Evolutionary conservation across 2,888 invertebrate species (phyloP).

Genomic region (Beris chalybata): DNA sequence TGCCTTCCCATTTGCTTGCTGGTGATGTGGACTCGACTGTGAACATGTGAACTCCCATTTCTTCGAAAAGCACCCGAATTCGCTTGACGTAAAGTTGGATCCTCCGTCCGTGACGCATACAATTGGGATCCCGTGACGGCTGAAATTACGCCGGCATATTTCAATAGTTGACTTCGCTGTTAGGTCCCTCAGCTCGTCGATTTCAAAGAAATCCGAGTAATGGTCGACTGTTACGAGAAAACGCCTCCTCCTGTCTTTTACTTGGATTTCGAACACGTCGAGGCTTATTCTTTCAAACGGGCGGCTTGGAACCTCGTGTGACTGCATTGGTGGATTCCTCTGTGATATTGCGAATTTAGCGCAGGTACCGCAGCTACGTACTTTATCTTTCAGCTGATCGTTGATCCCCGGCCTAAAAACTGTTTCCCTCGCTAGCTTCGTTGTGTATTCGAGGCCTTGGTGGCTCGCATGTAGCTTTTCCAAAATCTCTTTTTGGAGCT

Average conservation of each 20-base stretch:
- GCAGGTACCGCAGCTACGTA: neutral
- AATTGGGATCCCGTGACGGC: too few relatives aligned
- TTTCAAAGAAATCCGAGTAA: neutral
- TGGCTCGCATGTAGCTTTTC: constrained; percentile 19
- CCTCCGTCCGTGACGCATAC: too few relatives aligned
- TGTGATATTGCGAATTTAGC: neutral
- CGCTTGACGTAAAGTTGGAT: too few relatives aligned
- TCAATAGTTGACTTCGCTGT: neutral
- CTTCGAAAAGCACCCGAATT: too few relatives aligned
- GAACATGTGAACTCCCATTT: too few relatives aligned
- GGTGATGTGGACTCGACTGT: constrained; percentile 1
- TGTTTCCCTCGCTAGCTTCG: constrained; percentile 23
- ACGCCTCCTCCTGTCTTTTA: neutral
- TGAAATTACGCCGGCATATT: neutral
- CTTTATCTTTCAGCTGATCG: constrained; percentile 12
- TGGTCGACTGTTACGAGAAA: neutral
- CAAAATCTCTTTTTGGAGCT: constrained; percentile 15
- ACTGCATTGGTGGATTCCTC: neutral
- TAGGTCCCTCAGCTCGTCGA: neutral
- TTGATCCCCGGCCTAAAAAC: constrained; percentile 25
- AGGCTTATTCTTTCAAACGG: neutral
- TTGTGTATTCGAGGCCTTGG: constrained; percentile 18
- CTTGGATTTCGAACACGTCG: neutral
- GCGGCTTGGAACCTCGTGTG: neutral
- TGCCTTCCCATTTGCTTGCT: constrained; percentile 6